Percentiles rank a stretch among this genome's conserved stretches.
These are phyloP conservation scores for Uromys caudimaculatus DNA, from an alignment of 2,797 vertebrate genomes.

Conservation along the genomic window DNA sequence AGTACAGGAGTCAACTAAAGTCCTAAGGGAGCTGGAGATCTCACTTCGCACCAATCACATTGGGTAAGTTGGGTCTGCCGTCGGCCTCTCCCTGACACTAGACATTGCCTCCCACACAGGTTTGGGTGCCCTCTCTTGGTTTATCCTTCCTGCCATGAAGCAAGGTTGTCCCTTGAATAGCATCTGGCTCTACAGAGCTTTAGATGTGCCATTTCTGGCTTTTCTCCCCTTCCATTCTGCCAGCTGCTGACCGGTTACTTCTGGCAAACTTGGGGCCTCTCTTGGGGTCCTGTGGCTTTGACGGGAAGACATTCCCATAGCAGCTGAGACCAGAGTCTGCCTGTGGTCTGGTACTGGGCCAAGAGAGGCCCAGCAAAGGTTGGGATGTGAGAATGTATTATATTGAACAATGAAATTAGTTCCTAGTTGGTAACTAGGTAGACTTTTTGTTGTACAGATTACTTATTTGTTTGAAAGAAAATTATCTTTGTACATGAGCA, in stretches of 20 bases:
- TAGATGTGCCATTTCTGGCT: constrained; percentile 55
- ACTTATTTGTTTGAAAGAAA: constrained; percentile 53
- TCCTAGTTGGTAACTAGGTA: background rate
- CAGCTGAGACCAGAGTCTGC: constrained; percentile 66
- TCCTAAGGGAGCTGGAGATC: constrained; percentile 97
- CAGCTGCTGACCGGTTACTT: constrained; percentile 66
- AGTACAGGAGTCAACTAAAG: constrained; percentile 98
- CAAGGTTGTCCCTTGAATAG: constrained; percentile 5
- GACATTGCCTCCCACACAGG: background rate
- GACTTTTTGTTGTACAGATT: background rate
- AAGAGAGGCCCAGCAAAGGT: constrained; percentile 28
- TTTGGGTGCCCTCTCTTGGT: background rate
- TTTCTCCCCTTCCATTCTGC: constrained; percentile 40
- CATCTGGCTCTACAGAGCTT: constrained; percentile 24
- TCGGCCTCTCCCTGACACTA: background rate
- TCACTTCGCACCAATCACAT: constrained; percentile 98
- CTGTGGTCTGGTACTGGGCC: constrained; percentile 70
- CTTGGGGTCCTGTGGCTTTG: constrained; percentile 72
- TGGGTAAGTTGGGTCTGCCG: constrained; percentile 89
- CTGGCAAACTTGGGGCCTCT: constrained; percentile 67
- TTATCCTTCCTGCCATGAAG: background rate
- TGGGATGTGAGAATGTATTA: background rate
- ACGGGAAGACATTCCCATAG: constrained; percentile 62
- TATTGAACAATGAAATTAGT: background rate
- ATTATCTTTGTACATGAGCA: background rate